Evolutionary conservation across 2,797 vertebrate genomes (phyloP).

Genomic region (Myotis vivesi): DNA sequence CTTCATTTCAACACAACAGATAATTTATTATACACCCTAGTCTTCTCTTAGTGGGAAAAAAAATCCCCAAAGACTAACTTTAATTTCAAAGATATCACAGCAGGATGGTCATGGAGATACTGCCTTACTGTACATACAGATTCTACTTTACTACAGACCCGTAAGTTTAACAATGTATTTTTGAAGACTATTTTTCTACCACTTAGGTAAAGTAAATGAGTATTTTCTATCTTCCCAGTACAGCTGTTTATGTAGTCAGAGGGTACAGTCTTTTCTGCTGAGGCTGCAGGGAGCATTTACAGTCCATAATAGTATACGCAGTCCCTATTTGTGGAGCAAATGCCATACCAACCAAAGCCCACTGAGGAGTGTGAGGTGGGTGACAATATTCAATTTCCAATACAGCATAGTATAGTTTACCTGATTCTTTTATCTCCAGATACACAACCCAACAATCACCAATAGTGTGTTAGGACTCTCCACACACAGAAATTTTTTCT

Average conservation of each 20-base stretch:
- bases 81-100: constrained; percentile 60
- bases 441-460: constrained; percentile 45
- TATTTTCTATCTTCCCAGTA: constrained; percentile 83
- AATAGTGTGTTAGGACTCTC: constrained; percentile 36
- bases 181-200: constrained; percentile 87
- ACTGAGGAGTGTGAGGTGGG: constrained; percentile 60
- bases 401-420: constrained; percentile 60
- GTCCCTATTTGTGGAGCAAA: constrained; percentile 58
- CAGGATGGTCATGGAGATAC: constrained; percentile 66
- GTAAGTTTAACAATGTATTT: constrained; percentile 79
- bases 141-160: constrained; percentile 82
- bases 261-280: constrained; percentile 69
- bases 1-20: constrained; percentile 59
- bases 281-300: constrained; percentile 48
- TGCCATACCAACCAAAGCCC: constrained; percentile 60
- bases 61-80: constrained; percentile 59
- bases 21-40: constrained; percentile 58
- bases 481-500: constrained; percentile 53
- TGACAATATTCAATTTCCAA: constrained; percentile 71
- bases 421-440: constrained; percentile 69
- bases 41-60: constrained; percentile 54
- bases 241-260: constrained; percentile 76
- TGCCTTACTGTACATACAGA: constrained; percentile 87
- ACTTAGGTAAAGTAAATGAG: constrained; percentile 71
- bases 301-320: constrained; percentile 28